Conservation (phyloP, 1,140 invertebrate genomes). For the Sycophaga agraensis region DNA sequence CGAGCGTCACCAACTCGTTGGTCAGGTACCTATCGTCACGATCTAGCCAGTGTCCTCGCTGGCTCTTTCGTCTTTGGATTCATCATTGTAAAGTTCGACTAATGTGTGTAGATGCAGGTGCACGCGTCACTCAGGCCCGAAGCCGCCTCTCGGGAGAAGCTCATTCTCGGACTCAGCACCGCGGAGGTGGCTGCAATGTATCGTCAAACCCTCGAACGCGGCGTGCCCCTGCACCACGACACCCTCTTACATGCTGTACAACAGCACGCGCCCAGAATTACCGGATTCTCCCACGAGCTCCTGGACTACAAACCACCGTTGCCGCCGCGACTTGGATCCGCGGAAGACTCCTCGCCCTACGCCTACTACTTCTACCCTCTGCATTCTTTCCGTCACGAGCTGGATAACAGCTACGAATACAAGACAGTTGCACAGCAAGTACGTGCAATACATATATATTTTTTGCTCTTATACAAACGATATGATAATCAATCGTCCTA, state of each 20-base stretch:
- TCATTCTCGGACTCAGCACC: not conserved
- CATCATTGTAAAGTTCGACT: too few relatives aligned
- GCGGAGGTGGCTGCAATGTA: slow-evolving; percentile 24
- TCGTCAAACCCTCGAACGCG: slow-evolving; percentile 14
- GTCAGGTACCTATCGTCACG: too few relatives aligned
- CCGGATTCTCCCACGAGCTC: not conserved
- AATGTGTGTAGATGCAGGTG: too few relatives aligned
- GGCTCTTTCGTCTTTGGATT: too few relatives aligned
- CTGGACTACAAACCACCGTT: not conserved
- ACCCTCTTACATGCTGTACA: slow-evolving; percentile 3
- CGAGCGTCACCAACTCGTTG: too few relatives aligned
- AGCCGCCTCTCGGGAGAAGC: not conserved
- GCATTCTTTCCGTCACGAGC: slow-evolving; percentile 19
- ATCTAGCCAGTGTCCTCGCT: too few relatives aligned
- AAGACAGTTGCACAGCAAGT: slow-evolving; percentile 3
- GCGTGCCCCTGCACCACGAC: slow-evolving; percentile 10
- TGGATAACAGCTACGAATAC: slow-evolving; percentile 15
- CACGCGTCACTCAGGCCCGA: too few relatives aligned
- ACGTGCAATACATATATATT: too few relatives aligned
- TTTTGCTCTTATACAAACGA: too few relatives aligned
- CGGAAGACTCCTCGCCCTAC: slow-evolving; percentile 6
- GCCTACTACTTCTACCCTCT: slow-evolving; percentile 30
- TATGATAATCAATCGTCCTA: too few relatives aligned
- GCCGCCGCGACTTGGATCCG: too few relatives aligned
- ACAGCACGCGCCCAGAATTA: not conserved